A percentile compares a stretch with the other conserved stretches of the same genome.
Evolutionary conservation across 2,113 vertebrate species (phyloP).

Genomic region (Casuarius casuarius): DNA sequence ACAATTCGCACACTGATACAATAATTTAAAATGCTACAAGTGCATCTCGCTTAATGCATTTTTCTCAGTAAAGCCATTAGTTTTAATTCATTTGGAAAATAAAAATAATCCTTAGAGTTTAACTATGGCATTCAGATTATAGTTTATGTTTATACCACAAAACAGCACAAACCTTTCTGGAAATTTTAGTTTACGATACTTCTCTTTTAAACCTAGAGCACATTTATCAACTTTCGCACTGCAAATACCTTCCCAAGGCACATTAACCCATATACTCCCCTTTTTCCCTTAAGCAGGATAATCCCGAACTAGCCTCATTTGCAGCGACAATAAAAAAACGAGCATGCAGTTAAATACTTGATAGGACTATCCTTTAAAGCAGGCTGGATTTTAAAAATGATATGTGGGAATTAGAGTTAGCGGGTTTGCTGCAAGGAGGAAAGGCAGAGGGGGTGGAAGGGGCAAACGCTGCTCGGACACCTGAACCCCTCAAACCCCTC

Average conservation of each 20-base stretch:
- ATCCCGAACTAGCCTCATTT: not conserved
- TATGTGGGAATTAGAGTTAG: not conserved
- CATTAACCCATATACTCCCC: not conserved
- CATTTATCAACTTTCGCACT: not conserved
- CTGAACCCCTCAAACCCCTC: not conserved
- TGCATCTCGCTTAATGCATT: not conserved
- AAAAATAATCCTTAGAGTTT: not conserved
- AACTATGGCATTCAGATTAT: accelerated
- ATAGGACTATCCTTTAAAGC: not conserved
- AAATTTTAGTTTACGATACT: not conserved
- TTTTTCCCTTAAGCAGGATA: not conserved
- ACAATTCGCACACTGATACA: not conserved
- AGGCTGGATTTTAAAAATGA: not conserved
- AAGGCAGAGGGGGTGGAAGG: accelerated
- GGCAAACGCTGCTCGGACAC: not conserved
- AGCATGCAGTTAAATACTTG: not conserved
- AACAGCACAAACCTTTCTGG: not conserved
- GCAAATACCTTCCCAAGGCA: not conserved
- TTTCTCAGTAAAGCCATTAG: not conserved
- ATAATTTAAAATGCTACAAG: not conserved
- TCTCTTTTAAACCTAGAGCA: not conserved
- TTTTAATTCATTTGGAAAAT: not conserved
- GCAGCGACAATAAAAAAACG: not conserved
- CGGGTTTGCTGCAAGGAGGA: not conserved
- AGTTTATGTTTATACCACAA: not conserved